Base-by-base conservation (phyloP, 2,113 vertebrate genomes). In the Erinaceus europaeus region DNA sequence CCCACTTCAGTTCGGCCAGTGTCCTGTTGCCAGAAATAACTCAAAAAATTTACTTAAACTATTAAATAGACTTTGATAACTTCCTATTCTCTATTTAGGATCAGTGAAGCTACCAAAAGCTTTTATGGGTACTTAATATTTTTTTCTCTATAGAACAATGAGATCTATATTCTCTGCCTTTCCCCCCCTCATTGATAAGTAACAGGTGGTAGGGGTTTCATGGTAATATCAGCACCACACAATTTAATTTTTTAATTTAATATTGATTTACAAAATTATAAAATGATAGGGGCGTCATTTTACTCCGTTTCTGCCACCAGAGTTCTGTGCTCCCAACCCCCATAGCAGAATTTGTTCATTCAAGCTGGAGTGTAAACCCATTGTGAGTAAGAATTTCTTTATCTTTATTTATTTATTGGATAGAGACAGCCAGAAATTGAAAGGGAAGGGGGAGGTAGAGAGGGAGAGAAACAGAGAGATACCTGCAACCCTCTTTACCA, bases 281-380 rank as follows among this genome's bases (percentile, higher is more conserved):
- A n/a, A n/a, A n/a, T n/a, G n/a, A n/a, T n/a, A n/a, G n/a, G n/a
- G n/a, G n/a, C n/a, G n/a, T n/a, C n/a, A n/a, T n/a, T n/a, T n/a
- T n/a, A n/a, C n/a, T n/a, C n/a, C n/a, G n/a, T n/a, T n/a, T n/a
- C n/a, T n/a, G n/a, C n/a, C n/a, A n/a, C n/a, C n/a, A n/a, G n/a
- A n/a, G n/a, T n/a, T n/a, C n/a, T n/a, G n/a, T n/a, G n/a, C n/a
- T n/a, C n/a, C n/a, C n/a, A n/a, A n/a, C n/a, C n/a, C n/a, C n/a
- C n/a, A n/a, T n/a, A n/a, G n/a, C n/a, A n/a, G n/a, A n/a, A 57
- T 1, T 90, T 27, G 67, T 88, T 90, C 44, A 65, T 84, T 76
- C n/a, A 85, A 50, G 72, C 40, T 72, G 34, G n/a, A 76, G 72
- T 17, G 1, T 59, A 69, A 72, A 48, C 29, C 82, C 25, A 40